Evolutionary conservation across 2,797 vertebrate species (phyloP), one percentile per base, ranked within the genome.

Genomic region (Malurus leucopterus): DNA sequence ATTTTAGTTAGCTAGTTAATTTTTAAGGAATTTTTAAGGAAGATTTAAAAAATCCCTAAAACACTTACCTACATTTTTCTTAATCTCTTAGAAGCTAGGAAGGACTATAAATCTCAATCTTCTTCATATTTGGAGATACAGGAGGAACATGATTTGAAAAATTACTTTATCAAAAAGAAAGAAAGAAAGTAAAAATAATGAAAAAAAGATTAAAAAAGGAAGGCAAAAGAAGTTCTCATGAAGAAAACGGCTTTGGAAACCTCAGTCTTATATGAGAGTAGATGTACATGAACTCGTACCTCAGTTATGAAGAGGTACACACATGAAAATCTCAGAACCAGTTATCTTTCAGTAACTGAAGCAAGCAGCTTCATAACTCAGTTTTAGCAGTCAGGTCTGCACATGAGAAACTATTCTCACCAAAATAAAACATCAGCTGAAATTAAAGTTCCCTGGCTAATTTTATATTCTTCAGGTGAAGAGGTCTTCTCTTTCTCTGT

Each of bases 161-260:
- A 49, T 4, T 30, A 40, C 6, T 53, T 53, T 41, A 68, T 40
- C 3, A 13, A 29, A 57, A 43, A 61, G 3, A 18, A 34, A 23
- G 19, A 64, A 4, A n/a, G 6, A 19, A 32, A 40, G 2, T 26
- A 11, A 26, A 5, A 16, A 16, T 21, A 8, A 29, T 4, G 26
- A 7, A 17, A 9, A 20, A 4, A 29, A 9, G 2, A 0, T 3
- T 3, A 10, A 34, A 34, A 38, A 61, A 22, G 8, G 8, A 14
- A 19, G 32, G 20, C 19, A 20, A 40, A 30, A 7, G 2, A 55
- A 22, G 8, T 27, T 55, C 13, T 70, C 1, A 36, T 65, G 8
- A 69, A 53, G 21, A 49, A 83, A 58, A 73, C 20, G 6, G 11
- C 13, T 74, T 74, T 36, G 17, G 43, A 92, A 81, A 50, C 20